Conservation (phyloP, 2,113 vertebrate genomes). For the Girardinichthys multiradiatus region DNA sequence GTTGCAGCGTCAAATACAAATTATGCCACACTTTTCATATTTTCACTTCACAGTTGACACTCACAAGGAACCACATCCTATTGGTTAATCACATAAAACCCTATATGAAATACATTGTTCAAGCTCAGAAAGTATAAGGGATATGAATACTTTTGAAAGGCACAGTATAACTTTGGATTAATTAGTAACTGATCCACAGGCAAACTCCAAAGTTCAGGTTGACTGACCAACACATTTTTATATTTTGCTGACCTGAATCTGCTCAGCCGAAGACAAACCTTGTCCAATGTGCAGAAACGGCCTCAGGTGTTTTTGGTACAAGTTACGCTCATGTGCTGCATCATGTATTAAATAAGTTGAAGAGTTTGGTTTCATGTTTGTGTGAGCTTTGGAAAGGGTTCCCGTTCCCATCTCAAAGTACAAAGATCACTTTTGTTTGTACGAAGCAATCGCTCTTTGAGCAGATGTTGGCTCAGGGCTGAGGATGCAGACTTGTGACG, state of each 20-base stretch:
- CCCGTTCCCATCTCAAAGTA: constrained; percentile 10
- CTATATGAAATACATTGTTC: no score
- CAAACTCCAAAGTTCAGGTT: background rate
- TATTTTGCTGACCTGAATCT: no score
- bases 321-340: background rate
- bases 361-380: background rate
- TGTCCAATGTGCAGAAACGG: background rate
- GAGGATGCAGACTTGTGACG: constrained; percentile 41
- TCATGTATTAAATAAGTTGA: background rate
- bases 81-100: no score
- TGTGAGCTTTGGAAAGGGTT: background rate
- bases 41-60: no score
- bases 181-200: background rate
- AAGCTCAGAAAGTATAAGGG: background rate
- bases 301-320: background rate
- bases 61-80: no score
- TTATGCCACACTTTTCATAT: background rate
- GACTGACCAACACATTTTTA: background rate
- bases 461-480: constrained; percentile 31
- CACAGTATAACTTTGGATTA: background rate
- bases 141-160: background rate
- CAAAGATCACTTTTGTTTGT: constrained; percentile 54
- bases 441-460: constrained; percentile 14
- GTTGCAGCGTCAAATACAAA: background rate
- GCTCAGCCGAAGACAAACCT: background rate